These are phyloP conservation scores for Euborellia annulipes DNA, from an alignment of 1,140 invertebrate genomes.

Conservation along the genomic window DNA sequence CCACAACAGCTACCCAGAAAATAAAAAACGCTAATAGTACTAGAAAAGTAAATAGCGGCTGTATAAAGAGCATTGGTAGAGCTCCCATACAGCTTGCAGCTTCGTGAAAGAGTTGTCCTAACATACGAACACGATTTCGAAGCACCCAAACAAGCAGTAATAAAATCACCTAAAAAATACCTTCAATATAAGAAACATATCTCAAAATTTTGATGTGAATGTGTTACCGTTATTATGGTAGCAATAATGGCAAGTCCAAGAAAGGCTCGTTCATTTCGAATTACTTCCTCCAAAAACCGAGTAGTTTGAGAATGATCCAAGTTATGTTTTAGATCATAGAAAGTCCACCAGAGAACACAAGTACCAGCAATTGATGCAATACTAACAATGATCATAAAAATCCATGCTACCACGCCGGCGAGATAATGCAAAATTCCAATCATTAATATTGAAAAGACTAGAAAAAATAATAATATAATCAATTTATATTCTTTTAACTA, in stretches of 20 bases:
- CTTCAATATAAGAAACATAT: not conserved
- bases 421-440: slow-evolving; percentile 71
- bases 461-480: slow-evolving; percentile 23
- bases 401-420: slow-evolving; percentile 67
- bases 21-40: slow-evolving; percentile 60
- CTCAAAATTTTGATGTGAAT: not conserved
- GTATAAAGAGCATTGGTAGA: slow-evolving; percentile 71
- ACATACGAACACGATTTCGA: slow-evolving; percentile 59
- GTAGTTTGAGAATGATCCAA: slow-evolving; percentile 40
- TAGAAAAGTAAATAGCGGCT: slow-evolving; percentile 73
- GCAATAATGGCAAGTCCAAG: slow-evolving; percentile 69
- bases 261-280: slow-evolving; percentile 74
- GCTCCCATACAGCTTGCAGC: slow-evolving; percentile 60
- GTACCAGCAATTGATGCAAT: slow-evolving; percentile 57
- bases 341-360: slow-evolving; percentile 75
- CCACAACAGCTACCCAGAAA: slow-evolving; percentile 70
- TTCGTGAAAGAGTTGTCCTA: slow-evolving; percentile 71
- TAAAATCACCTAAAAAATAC: slow-evolving; percentile 51
- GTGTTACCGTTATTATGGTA: slow-evolving; percentile 66
- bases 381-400: slow-evolving; percentile 65
- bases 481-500: not conserved
- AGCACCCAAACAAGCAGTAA: slow-evolving; percentile 62
- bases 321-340: slow-evolving; percentile 54
- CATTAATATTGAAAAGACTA: slow-evolving; percentile 67
- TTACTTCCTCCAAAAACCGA: slow-evolving; percentile 52